Conservation (phyloP, 2,888 invertebrate genomes). For the Crematogaster levior region DNA sequence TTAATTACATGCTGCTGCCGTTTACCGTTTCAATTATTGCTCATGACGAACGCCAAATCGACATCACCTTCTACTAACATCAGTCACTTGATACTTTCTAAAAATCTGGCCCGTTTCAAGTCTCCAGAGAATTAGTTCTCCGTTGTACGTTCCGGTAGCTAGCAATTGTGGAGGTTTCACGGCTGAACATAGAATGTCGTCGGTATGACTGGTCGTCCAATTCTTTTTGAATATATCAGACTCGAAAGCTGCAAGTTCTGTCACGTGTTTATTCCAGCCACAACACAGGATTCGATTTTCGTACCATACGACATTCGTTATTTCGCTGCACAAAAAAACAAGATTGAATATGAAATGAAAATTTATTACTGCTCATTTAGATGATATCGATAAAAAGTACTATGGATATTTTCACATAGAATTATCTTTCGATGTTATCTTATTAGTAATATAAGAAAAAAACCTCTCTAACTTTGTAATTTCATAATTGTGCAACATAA, state of each 20-base stretch:
- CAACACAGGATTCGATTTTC: slow-evolving; percentile 89
- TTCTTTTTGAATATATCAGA: slow-evolving; percentile 88
- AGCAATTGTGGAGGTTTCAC: slow-evolving; percentile 89
- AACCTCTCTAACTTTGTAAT: background rate
- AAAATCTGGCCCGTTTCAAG: slow-evolving; percentile 93
- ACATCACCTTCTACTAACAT: slow-evolving; percentile 82
- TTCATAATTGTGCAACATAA: background rate
- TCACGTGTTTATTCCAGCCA: slow-evolving; percentile 92
- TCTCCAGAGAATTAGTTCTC: slow-evolving; percentile 93
- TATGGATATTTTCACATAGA: background rate
- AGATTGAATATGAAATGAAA: background rate
- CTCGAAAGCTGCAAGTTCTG: slow-evolving; percentile 89
- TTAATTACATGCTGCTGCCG: background rate
- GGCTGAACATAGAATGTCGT: slow-evolving; percentile 91
- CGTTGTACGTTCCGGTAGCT: slow-evolving; percentile 92
- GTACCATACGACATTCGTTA: slow-evolving; percentile 87
- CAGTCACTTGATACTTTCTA: slow-evolving; percentile 81
- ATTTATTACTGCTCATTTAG: background rate
- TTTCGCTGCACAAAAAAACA: slow-evolving; percentile 82
- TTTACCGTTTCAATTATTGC: background rate
- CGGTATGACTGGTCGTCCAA: slow-evolving; percentile 91
- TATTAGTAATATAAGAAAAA: background rate
- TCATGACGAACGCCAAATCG: slow-evolving; percentile 22
- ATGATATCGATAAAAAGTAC: background rate
- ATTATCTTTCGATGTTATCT: too few species aligned